Percentiles rank a stretch among this genome's conserved stretches.
These are phyloP conservation scores for Liposcelis brunnea DNA, from an alignment of 2,888 invertebrate species.

Conservation along the genomic window DNA sequence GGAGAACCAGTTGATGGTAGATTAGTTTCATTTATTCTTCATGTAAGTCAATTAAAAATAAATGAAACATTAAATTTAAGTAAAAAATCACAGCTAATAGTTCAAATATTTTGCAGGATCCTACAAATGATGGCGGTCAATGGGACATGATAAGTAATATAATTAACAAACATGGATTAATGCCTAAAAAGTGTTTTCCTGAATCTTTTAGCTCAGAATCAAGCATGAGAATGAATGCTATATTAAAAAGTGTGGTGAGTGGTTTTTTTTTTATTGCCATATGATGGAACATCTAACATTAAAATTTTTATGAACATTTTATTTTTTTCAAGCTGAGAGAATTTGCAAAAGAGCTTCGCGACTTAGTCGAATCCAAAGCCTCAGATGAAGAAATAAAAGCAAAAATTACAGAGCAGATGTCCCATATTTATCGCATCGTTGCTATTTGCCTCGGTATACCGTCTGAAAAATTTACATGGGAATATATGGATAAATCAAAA, in stretches of 20 bases:
- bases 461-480: conserved; percentile 60
- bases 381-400: conserved; percentile 42
- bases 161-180: conserved; percentile 69
- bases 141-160: conserved; percentile 87
- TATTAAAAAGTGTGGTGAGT: conserved; percentile 63
- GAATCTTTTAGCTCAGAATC: conserved; percentile 64
- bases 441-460: conserved; percentile 75
- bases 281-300: not conserved
- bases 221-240: conserved; percentile 54
- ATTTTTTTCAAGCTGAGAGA: conserved; percentile 47
- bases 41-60: conserved; percentile 30
- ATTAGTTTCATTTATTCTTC: conserved; percentile 56
- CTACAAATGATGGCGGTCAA: conserved; percentile 74
- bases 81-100: conserved; percentile 4
- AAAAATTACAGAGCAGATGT: conserved; percentile 51
- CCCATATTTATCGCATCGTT: conserved; percentile 59
- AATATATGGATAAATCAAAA: conserved; percentile 71
- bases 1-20: conserved; percentile 65
- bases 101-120: conserved; percentile 43
- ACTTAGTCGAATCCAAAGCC: conserved; percentile 39
- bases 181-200: conserved; percentile 78
- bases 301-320: conserved; percentile 2
- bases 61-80: not conserved
- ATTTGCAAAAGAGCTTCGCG: conserved; percentile 54
- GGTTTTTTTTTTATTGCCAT: conserved; percentile 3